Base-by-base conservation (phyloP, 2,113 vertebrate genomes). In the Actenoides lindsayi region DNA sequence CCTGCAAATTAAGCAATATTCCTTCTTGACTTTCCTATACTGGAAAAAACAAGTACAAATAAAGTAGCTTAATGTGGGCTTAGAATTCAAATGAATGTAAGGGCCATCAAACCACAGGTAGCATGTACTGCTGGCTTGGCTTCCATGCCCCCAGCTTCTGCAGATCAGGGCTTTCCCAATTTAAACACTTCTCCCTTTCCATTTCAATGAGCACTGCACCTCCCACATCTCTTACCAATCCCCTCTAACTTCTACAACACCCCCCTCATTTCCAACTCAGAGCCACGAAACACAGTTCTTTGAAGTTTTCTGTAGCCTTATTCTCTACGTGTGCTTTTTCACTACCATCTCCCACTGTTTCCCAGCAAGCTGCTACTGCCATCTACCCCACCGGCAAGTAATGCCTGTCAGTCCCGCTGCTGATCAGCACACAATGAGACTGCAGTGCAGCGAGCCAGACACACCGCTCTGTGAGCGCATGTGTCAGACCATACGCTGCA, bases 331-430 rank as follows among this genome's bases (percentile, higher is more conserved):
- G 9, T n/a, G 42, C 19, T 28, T 70, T 75, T 53, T 21, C 37
- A 71, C 25, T 0, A 8, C 27, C 24, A 9, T 28, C 48, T 76
- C 42, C 56, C 56, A 20, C 8, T 9, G 19, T 21, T 70, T 30
- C 46, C 53, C 89, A 85, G 46, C 42, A 54, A 71, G 42, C 46
- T 79, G 74, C 64, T 67, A 16, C 51, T 67, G 93, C 39, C 31
- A 60, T 16, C 42, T 44, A 54, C 65, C 31, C 37, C 31, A 18
- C 0, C 0, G 0, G 6, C 17, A 39, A 0, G 12, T 35, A 71
- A 51, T 0, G n/a, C 63, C 76, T 9, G 3, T 4, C 60, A 50
- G 42, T 24, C 23, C 12, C 70, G 65, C 41, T 19, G 35, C 73
- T 11, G 16, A 78, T 54, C 46, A 11, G 42, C 56, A 37, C 1